These are phyloP conservation scores for Esox niger DNA, from an alignment of 2,113 vertebrate species.

Conservation along the genomic window DNA sequence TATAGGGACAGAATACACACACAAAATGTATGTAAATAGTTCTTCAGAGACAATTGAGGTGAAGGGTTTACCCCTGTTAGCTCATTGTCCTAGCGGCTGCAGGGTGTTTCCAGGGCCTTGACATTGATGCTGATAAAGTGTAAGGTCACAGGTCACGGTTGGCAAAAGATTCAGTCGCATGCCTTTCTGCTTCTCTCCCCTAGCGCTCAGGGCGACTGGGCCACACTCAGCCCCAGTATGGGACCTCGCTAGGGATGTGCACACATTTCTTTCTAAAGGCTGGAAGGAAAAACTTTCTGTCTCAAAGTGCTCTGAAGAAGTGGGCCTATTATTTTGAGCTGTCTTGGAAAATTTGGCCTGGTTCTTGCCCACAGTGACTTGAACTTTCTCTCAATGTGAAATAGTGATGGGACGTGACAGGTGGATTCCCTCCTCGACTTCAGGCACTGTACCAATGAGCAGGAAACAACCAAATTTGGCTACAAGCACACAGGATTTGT, in stretches of 20 bases:
- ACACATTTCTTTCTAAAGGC: conserved; percentile 29
- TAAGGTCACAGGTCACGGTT: conserved; percentile 36
- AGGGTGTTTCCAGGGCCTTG: conserved; percentile 39
- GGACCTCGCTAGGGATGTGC: conserved; percentile 21
- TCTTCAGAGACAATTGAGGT: conserved; percentile 8
- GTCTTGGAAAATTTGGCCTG: conserved; percentile 58
- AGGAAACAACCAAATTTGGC: too few species aligned
- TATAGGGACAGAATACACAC: too few species aligned
- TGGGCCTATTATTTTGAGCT: conserved; percentile 51
- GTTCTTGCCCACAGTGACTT: conserved; percentile 62
- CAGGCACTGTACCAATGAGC: too few species aligned
- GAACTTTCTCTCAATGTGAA: conserved; percentile 65
- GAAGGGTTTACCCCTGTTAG: conserved; percentile 27
- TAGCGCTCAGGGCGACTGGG: conserved; percentile 21
- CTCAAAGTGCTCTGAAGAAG: conserved; percentile 12
- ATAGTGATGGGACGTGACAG: conserved; percentile 72
- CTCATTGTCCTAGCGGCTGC: conserved; percentile 42
- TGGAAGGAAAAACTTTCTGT: not conserved
- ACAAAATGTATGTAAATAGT: too few species aligned
- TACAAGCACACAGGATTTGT: not conserved
- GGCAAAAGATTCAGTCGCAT: conserved; percentile 29
- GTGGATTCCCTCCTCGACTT: conserved; percentile 26
- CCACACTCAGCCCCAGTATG: conserved; percentile 26
- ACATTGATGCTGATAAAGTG: conserved; percentile 57
- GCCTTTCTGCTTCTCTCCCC: conserved; percentile 34